Evolutionary conservation across 2,888 invertebrate genomes (phyloP).

Genomic region (Nomada flava): DNA sequence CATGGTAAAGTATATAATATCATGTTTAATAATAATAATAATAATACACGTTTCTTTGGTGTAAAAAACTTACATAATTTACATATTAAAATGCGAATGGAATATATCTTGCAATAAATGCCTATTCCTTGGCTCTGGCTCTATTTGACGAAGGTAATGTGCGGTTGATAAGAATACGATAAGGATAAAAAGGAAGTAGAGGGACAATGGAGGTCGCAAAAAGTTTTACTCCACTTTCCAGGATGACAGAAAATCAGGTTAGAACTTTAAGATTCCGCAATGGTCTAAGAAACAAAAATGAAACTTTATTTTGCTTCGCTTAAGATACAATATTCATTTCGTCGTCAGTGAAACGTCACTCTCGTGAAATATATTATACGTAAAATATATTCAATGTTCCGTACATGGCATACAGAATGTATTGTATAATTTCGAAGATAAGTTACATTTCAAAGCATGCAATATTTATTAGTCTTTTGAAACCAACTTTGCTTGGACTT

Average conservation of each 20-base stretch:
- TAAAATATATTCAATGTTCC: too few species aligned
- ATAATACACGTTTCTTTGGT: too few species aligned
- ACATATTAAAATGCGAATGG: too few species aligned
- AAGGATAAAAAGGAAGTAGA: conserved; percentile 6
- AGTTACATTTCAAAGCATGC: too few species aligned
- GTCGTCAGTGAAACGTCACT: neutral
- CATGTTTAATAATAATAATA: too few species aligned
- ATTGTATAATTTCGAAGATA: too few species aligned
- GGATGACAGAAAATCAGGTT: conserved; percentile 29
- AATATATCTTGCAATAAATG: neutral
- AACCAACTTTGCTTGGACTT: too few species aligned
- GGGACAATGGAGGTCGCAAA: conserved; percentile 18
- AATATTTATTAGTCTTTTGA: too few species aligned
- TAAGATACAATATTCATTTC: neutral
- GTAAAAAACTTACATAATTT: too few species aligned
- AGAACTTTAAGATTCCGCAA: conserved; percentile 18
- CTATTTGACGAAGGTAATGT: conserved; percentile 15
- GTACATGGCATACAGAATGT: too few species aligned
- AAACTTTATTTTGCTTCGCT: conserved; percentile 4
- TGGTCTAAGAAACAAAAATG: conserved; percentile 8
- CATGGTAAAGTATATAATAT: too few species aligned
- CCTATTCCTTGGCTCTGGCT: neutral
- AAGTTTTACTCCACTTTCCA: conserved; percentile 37
- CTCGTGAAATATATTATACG: neutral
- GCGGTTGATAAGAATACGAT: conserved; percentile 20